phyloP scores from a whole-genome alignment of 2,888 invertebrate genomes.

The Tenthredo scrophulariae region DNA sequence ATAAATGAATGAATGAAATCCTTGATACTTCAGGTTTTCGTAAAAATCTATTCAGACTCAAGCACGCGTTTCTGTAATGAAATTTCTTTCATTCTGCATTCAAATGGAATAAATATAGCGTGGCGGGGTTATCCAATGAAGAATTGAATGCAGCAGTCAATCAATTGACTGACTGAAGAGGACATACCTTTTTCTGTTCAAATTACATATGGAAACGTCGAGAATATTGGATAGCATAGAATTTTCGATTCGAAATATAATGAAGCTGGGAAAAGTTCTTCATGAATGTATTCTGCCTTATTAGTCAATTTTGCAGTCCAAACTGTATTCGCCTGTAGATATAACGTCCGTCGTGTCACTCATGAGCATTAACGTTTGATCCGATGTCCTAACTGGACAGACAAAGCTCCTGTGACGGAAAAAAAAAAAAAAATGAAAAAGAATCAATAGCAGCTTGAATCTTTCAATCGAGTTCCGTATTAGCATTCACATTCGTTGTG shows the following conservation, averaged over 20 bases:
- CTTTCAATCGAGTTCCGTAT: slow-evolving; percentile 24
- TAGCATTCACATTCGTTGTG: slow-evolving; percentile 22
- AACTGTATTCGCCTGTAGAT: background rate
- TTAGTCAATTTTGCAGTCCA: background rate
- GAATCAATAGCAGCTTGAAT: background rate
- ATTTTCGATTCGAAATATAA: background rate
- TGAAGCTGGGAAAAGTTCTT: background rate
- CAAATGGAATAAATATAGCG: background rate
- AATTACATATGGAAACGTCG: background rate
- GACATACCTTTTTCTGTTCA: background rate
- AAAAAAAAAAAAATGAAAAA: background rate
- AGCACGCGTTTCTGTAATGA: background rate
- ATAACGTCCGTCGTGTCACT: background rate
- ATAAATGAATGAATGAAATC: background rate
- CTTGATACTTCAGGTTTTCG: background rate
- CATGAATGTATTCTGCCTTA: background rate
- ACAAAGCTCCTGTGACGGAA: background rate
- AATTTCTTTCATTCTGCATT: background rate
- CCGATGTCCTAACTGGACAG: background rate
- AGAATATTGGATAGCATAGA: background rate
- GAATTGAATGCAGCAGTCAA: background rate
- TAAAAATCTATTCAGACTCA: background rate
- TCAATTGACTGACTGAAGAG: background rate
- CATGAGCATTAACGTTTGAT: background rate
- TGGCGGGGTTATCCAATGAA: background rate